Evolutionary conservation across 2,113 vertebrate genomes (phyloP).

Genomic region (Bujurquina vittata): DNA sequence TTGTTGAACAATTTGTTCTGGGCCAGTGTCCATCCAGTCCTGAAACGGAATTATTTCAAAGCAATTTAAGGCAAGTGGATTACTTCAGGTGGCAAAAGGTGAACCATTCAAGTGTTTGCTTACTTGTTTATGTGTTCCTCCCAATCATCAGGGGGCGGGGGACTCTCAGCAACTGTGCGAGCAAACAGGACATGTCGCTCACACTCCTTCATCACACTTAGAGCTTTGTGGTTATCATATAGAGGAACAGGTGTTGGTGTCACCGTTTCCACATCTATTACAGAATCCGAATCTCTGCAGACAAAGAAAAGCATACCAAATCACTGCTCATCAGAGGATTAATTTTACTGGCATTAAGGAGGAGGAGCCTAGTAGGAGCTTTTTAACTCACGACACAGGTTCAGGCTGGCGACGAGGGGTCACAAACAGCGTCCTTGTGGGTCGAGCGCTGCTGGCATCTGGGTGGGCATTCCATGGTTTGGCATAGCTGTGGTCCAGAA

Average conservation of each 20-base stretch:
- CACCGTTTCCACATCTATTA: conserved; percentile 91
- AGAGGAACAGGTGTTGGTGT: conserved; percentile 85
- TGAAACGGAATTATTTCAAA: conserved; percentile 64
- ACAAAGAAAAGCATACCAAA: not conserved
- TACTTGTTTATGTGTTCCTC: conserved; percentile 97
- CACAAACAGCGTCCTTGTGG: conserved; percentile 91
- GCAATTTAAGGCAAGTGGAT: not conserved
- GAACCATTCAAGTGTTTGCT: not conserved
- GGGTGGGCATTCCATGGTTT: conserved; percentile 97
- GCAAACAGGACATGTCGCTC: conserved; percentile 96
- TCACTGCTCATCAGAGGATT: not conserved
- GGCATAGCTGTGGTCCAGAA: conserved; percentile 95
- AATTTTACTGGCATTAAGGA: not conserved
- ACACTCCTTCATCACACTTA: conserved; percentile 97
- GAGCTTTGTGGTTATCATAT: conserved; percentile 96
- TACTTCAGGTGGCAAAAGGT: not conserved
- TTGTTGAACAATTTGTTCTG: conserved; percentile 99
- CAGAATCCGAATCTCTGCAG: conserved; percentile 87
- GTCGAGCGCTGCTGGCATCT: conserved; percentile 92
- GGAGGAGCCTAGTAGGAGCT: not conserved
- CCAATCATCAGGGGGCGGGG: conserved; percentile 95
- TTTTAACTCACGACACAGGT: conserved; percentile 81
- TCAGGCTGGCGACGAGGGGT: conserved; percentile 88
- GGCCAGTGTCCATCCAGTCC: conserved; percentile 92
- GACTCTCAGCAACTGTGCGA: conserved; percentile 91